Conservation (phyloP, 2,888 invertebrate species). For the Linnaemya tessellans region DNA sequence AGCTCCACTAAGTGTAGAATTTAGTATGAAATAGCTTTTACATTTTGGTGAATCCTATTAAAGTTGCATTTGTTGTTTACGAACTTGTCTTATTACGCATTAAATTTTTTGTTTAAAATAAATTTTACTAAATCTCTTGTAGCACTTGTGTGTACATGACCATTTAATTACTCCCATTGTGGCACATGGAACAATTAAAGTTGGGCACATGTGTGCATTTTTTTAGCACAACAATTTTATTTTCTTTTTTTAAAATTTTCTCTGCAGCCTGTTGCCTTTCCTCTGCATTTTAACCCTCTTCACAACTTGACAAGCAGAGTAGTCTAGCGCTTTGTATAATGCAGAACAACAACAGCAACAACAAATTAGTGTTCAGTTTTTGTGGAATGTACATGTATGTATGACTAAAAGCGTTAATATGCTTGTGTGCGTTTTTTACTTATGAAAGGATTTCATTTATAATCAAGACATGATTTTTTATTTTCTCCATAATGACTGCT, state of each 20-base stretch:
- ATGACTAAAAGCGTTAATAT: neutral
- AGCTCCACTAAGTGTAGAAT: too few species aligned
- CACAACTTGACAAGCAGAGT: constrained; percentile 46
- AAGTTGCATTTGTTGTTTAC: neutral
- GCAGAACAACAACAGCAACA: constrained; percentile 31
- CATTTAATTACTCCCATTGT: constrained; percentile 56
- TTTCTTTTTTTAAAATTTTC: neutral
- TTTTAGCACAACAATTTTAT: neutral
- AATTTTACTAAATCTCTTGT: neutral
- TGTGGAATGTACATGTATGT: neutral
- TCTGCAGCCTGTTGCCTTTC: constrained; percentile 5
- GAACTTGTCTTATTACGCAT: neutral
- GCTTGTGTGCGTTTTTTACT: constrained; percentile 8
- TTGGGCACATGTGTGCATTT: constrained; percentile 36
- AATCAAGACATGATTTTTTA: constrained; percentile 26
- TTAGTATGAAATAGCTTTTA: too few species aligned
- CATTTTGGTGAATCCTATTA: too few species aligned
- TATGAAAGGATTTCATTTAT: constrained; percentile 70
- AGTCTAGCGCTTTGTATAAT: constrained; percentile 45
- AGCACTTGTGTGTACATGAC: constrained; percentile 16
- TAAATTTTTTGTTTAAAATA: neutral
- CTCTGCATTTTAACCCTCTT: constrained; percentile 56
- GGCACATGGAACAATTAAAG: constrained; percentile 54
- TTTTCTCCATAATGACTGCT: constrained; percentile 21
- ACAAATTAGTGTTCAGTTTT: constrained; percentile 45